phyloP scores from a whole-genome alignment of 2,888 invertebrate species.

The Lycaena phlaeas region DNA sequence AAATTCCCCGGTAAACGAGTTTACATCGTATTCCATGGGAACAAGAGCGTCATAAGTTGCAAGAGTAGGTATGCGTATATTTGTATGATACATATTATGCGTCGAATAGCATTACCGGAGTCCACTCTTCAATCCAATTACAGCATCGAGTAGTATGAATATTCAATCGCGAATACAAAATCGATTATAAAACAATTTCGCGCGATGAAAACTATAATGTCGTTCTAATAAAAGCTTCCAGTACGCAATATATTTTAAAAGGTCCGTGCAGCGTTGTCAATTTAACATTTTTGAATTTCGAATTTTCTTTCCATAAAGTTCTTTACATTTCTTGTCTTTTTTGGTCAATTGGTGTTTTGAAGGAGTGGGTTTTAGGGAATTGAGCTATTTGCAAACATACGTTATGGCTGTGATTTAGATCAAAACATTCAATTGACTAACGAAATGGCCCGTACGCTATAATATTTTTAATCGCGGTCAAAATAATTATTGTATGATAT shows the following conservation, averaged over 20 bases:
- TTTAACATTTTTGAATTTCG: too few species aligned
- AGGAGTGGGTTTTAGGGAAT: too few species aligned
- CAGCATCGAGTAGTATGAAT: slow-evolving; percentile 50
- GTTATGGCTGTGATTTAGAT: too few species aligned
- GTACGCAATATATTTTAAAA: slow-evolving; percentile 3
- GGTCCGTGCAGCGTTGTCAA: too few species aligned
- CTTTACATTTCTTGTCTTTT: too few species aligned
- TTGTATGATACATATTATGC: slow-evolving; percentile 25
- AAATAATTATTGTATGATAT: too few species aligned
- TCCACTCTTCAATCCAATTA: slow-evolving; percentile 52
- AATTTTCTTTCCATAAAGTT: too few species aligned
- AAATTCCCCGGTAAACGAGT: slow-evolving; percentile 1
- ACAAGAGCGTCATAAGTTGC: slow-evolving; percentile 3
- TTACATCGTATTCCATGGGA: not conserved
- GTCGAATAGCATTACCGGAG: slow-evolving; percentile 29
- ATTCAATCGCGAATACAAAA: slow-evolving; percentile 49
- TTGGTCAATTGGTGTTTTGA: too few species aligned
- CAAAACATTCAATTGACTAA: too few species aligned
- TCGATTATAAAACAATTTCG: slow-evolving; percentile 44
- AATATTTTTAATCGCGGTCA: too few species aligned
- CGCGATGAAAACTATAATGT: slow-evolving; percentile 19
- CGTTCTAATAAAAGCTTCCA: slow-evolving; percentile 8
- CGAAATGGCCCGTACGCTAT: too few species aligned
- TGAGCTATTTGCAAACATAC: too few species aligned
- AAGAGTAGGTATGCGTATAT: slow-evolving; percentile 8